Conservation (phyloP, 2,888 invertebrate species). For the Dioctria rufipes region DNA sequence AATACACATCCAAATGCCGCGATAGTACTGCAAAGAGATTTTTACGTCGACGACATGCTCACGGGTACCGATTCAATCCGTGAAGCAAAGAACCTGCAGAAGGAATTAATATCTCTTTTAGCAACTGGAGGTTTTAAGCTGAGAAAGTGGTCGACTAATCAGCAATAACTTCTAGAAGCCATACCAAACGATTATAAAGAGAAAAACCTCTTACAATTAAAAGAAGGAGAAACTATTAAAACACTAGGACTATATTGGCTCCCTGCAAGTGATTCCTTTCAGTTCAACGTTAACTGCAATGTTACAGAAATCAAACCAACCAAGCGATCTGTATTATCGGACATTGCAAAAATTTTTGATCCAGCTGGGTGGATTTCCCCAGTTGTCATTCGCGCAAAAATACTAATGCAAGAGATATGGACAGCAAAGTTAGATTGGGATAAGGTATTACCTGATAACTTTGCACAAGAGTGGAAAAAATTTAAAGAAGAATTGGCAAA, state of each 20-base stretch:
- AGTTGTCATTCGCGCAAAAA: background rate
- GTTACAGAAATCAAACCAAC: too few relatives aligned
- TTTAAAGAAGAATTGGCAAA: background rate
- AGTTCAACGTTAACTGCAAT: too few relatives aligned
- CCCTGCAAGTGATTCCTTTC: too few relatives aligned
- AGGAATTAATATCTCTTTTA: background rate
- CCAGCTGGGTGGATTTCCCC: background rate
- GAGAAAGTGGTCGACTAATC: background rate
- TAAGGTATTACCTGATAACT: background rate
- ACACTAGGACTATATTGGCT: too few relatives aligned
- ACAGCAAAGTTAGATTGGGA: background rate
- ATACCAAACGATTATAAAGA: background rate
- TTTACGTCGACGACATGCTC: too few relatives aligned
- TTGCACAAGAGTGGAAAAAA: background rate
- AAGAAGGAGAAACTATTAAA: too few relatives aligned
- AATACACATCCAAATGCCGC: too few relatives aligned
- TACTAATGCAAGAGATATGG: conserved; percentile 2
- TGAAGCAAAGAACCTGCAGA: background rate
- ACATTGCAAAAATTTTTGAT: background rate
- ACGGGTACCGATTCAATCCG: background rate
- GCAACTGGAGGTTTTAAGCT: background rate
- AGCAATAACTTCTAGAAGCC: too few relatives aligned
- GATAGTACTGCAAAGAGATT: too few relatives aligned
- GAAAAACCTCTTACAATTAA: background rate
- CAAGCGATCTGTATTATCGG: background rate